Evolutionary conservation across 2,113 vertebrate species (phyloP).

Genomic region (Thamnaconus septentrionalis): DNA sequence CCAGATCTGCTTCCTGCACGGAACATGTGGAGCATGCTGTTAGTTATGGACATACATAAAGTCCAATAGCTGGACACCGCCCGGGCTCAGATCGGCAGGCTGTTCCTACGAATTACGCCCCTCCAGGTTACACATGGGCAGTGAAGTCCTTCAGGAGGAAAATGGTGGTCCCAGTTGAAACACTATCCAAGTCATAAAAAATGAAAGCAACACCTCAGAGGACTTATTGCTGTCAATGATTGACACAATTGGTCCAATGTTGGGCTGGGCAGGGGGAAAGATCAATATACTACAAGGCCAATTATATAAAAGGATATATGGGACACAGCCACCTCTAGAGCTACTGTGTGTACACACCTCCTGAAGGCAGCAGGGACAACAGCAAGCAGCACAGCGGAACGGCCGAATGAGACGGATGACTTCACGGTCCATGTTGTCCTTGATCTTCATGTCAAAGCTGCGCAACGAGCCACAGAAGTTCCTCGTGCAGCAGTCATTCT

Average conservation of each 20-base stretch:
- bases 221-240: neutral
- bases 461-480: conserved; percentile 87
- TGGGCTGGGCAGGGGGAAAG: neutral
- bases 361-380: conserved; percentile 88
- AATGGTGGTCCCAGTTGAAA: too few species aligned
- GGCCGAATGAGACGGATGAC: conserved; percentile 86
- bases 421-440: conserved; percentile 80
- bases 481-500: conserved; percentile 85
- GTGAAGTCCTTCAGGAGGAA: too few species aligned
- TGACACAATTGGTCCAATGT: neutral
- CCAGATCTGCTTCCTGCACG: too few species aligned
- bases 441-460: conserved; percentile 85
- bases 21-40: too few species aligned
- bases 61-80: too few species aligned
- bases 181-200: too few species aligned
- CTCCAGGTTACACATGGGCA: too few species aligned
- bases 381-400: conserved; percentile 83
- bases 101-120: too few species aligned
- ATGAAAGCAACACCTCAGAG: too few species aligned
- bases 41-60: too few species aligned
- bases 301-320: neutral
- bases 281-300: neutral
- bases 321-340: too few species aligned
- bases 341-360: conserved; percentile 71
- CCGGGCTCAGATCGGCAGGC: too few species aligned